Base-by-base conservation (phyloP, 2,113 vertebrate species). In the Zosterops pallidus region DNA sequence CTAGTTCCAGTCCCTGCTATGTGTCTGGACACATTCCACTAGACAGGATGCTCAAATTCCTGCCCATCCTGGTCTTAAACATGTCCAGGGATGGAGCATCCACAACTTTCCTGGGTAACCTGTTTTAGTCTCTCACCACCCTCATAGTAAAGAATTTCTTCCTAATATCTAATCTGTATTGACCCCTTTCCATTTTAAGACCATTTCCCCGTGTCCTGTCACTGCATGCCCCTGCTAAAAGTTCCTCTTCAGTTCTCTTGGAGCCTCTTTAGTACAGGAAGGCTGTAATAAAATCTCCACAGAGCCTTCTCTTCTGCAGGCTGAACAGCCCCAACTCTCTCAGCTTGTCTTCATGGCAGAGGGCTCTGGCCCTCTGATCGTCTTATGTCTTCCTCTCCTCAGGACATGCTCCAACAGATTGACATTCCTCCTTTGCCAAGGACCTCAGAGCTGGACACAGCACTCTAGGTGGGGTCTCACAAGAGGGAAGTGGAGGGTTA, bases 11-110 rank as follows among this genome's bases (percentile, higher is more conserved):
- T 1, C 5, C 8, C 29, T 76, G 21, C 25, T 53, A 49, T 26
- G 9, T 1, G 1, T 8, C 21, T 0, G 0, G 25, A 19, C 14
- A 35, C 9, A 31, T 41, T 35, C 12, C 17, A 14, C 25, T 35
- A 35, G 29, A 69, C 14, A 69, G 25, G 14, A 55, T 69, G 12
- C 9, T 62, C 26, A 39, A 62, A 62, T 39, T 28, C 59, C 7
- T 28, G 16, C 39, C 35, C 25, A 39, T 62, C 35, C 35, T 39
- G 25, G 59, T 16, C 24, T 62, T 62, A 62, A 62, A 28, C 17
- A 62, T 2, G 4, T 62, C 35, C 24, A 62, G 17, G 24, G 35
- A 62, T 2, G 4, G 16, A 39, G 25, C 16, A 62, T 8, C 35
- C 17, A 62, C 25, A 39, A 8, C 11, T 39, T 60, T 24, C 14